A percentile compares a stretch with the other conserved stretches of the same genome.
These are phyloP conservation scores for Drosophila acutilabella DNA, from an alignment of 2,888 invertebrate species.

Conservation along the genomic window DNA sequence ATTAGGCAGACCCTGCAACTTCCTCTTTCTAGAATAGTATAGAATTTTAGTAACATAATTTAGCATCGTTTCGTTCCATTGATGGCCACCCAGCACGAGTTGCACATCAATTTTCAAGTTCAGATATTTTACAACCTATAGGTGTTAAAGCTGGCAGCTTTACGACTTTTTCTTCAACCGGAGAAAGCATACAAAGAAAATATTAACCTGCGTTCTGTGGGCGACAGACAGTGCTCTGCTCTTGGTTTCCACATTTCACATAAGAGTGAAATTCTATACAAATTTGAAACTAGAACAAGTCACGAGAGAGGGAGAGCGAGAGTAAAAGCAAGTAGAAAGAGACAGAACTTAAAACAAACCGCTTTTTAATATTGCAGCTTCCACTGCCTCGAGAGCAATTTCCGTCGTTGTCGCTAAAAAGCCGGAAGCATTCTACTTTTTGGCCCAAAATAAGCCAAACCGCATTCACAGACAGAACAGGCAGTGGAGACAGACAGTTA, in stretches of 20 bases:
- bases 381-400: constrained; percentile 48
- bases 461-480: constrained; percentile 22
- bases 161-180: constrained; percentile 20
- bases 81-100: constrained; percentile 59
- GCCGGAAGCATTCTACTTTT: constrained; percentile 67
- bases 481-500: background rate
- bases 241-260: constrained; percentile 15
- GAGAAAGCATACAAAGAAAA: constrained; percentile 51
- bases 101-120: constrained; percentile 52
- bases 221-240: constrained; percentile 14
- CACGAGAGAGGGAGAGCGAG: constrained; percentile 1
- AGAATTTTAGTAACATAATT: constrained; percentile 2
- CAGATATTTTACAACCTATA: constrained; percentile 42
- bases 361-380: constrained; percentile 49
- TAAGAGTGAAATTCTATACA: constrained; percentile 17
- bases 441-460: constrained; percentile 30
- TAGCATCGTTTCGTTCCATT: constrained; percentile 13
- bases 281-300: constrained; percentile 14
- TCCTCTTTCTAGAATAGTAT: constrained; percentile 20
- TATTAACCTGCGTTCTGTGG: constrained; percentile 33
- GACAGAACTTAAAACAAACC: constrained; percentile 5
- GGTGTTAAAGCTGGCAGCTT: constrained; percentile 43
- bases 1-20: constrained; percentile 53
- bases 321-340: background rate
- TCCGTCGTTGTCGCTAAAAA: constrained; percentile 54